Base-by-base conservation (phyloP, 2,113 vertebrate species). In the Melanerpes formicivorus region DNA sequence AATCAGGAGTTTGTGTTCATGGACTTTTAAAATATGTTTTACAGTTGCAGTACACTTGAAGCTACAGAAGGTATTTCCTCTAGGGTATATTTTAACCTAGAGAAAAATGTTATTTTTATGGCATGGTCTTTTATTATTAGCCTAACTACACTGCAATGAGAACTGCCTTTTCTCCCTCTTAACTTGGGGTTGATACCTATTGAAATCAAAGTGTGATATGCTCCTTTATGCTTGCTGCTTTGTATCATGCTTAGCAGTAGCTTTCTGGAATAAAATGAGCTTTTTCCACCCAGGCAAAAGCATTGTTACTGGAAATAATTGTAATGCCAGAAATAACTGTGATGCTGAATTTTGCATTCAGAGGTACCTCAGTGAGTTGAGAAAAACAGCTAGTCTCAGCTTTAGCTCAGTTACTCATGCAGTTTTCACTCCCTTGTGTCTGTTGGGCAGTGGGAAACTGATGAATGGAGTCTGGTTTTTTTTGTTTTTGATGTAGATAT, bases 371-470 rank as follows among this genome's bases (percentile, higher is more conserved):
- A 18, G 18, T 29, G 37, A 71, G 46, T 18, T 63, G 18, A 55
- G 11, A 32, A 14, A 75, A 87, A 37, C 50, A 52, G 48, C 19
- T 18, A 54, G 27, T 32, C 54, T 56, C 34, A 62, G 27, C 14
- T 1, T 2, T 10, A 63, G 13, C 11, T 88, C 4, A 0, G 9
- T 90, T 69, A n/a, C 11, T 34, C n/a, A 9, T 1, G 1, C 29
- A 52, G 17, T 32, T 65, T 59, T 30, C 10, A 7, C 2, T 55
- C 27, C 7, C 26, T 9, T 32, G 11, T 26, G 14, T 56, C 25
- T 58, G 6, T 14, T 32, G 22, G 18, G 7, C 22, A 32, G 21
- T 42, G 19, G 29, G 19, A 66, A 67, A 80, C 14, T 1, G 4
- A 12, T 0, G 17, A 3, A 17, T 71, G 18, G 7, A 80, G 12